A percentile compares a stretch with the other conserved stretches of the same genome.
Conservation (phyloP, 2,113 vertebrate genomes). For the Girardinichthys multiradiatus region DNA sequence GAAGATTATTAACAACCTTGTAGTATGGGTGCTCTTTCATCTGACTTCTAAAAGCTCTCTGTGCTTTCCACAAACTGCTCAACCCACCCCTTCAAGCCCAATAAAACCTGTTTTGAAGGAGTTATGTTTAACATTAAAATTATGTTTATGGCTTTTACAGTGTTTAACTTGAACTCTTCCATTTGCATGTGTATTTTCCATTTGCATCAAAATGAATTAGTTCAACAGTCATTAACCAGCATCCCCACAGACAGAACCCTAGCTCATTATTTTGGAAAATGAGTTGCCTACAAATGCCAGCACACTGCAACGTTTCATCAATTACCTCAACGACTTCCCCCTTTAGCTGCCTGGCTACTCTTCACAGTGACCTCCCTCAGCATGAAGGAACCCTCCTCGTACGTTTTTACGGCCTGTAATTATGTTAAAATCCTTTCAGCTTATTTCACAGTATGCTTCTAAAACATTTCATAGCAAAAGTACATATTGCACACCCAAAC, state of each 20-base stretch:
- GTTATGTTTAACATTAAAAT: too few species aligned
- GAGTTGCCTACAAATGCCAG: not conserved
- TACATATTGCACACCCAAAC: constrained; percentile 61
- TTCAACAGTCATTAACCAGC: constrained; percentile 11
- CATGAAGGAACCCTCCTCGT: constrained; percentile 56
- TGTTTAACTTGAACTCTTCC: not conserved
- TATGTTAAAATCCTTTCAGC: constrained; percentile 56
- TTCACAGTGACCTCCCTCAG: constrained; percentile 40
- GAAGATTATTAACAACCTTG: too few species aligned
- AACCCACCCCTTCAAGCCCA: too few species aligned
- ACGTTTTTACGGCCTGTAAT: constrained; percentile 60
- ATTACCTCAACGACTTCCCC: constrained; percentile 46
- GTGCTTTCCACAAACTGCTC: not conserved
- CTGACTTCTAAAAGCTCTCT: not conserved
- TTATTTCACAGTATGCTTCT: constrained; percentile 55
- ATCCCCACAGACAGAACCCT: not conserved
- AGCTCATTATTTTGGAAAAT: constrained; percentile 23
- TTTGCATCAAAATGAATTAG: not conserved
- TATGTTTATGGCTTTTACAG: not conserved
- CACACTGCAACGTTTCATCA: not conserved
- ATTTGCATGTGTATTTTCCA: not conserved
- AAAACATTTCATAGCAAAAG: constrained; percentile 63
- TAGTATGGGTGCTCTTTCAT: not conserved
- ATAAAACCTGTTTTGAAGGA: too few species aligned
- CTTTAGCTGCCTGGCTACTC: constrained; percentile 61